Percentiles rank a stretch among this genome's conserved stretches.
These are phyloP conservation scores for Urophycis tenuis DNA, from an alignment of 2,797 vertebrate species.

Conservation along the genomic window DNA sequence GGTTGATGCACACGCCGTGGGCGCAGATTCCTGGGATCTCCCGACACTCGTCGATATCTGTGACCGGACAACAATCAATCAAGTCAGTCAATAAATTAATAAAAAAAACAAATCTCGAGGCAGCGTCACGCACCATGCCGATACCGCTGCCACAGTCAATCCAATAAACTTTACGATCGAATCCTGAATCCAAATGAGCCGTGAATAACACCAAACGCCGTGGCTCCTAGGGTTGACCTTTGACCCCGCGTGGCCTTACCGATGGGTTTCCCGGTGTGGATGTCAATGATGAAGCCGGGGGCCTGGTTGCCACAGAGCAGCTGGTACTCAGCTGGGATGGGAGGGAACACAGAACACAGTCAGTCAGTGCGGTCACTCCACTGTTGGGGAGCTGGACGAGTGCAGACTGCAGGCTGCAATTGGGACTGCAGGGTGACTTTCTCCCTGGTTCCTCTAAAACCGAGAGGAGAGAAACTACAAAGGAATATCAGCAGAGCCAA, in stretches of 20 bases:
- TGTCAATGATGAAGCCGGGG: slow-evolving; percentile 87
- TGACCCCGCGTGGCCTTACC: slow-evolving; percentile 64
- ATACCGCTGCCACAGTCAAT: not conserved
- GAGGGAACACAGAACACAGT: not conserved
- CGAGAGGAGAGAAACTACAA: no score
- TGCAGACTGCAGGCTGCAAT: not conserved
- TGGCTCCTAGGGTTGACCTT: not conserved
- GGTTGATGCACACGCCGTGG: slow-evolving; percentile 87
- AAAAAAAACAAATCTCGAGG: no score
- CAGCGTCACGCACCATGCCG: not conserved
- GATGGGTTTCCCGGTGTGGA: slow-evolving; percentile 83
- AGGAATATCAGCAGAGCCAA: not conserved
- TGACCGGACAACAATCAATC: not conserved
- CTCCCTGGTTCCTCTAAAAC: no score
- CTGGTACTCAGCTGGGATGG: slow-evolving; percentile 80
- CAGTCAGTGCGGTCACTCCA: not conserved
- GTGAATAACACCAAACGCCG: not conserved
- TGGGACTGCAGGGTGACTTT: no score
- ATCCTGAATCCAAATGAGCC: not conserved
- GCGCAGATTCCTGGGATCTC: slow-evolving; percentile 88
- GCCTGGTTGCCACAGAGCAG: slow-evolving; percentile 85
- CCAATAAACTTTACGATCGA: not conserved
- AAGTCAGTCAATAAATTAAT: not conserved
- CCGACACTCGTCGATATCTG: slow-evolving; percentile 90
- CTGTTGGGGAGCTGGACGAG: not conserved